phyloP scores from a whole-genome alignment of 2,113 vertebrate species.

The Cisticola juncidis region DNA sequence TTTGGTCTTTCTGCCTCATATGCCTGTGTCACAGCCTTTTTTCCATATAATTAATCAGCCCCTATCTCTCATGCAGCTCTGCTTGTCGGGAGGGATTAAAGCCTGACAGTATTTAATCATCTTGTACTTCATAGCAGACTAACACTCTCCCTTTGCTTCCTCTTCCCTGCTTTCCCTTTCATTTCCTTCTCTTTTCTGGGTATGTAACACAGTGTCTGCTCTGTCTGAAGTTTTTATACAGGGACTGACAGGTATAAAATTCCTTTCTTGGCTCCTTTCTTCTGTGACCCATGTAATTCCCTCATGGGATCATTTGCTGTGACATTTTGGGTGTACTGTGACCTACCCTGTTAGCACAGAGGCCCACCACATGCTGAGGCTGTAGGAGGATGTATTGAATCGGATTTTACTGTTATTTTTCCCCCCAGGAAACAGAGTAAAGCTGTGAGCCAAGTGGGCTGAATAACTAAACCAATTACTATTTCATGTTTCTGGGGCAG shows the following conservation, averaged over 20 bases:
- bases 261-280: conserved; percentile 23
- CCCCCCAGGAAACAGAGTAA: not conserved
- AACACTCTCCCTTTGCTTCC: conserved; percentile 37
- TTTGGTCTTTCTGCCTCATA: conserved; percentile 31
- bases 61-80: conserved; percentile 33
- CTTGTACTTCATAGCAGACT: conserved; percentile 36
- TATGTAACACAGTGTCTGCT: not conserved
- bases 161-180: conserved; percentile 7
- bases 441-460: not conserved
- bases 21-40: conserved; percentile 42
- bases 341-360: conserved; percentile 43
- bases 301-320: conserved; percentile 46
- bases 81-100: conserved; percentile 56
- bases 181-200: conserved; percentile 17
- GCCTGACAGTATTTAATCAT: conserved; percentile 61
- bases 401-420: not conserved
- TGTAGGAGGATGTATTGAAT: not conserved
- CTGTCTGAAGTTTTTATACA: conserved; percentile 15
- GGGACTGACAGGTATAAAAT: conserved; percentile 23
- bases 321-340: conserved; percentile 31
- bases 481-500: not conserved
- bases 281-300: conserved; percentile 31
- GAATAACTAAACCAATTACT: not conserved
- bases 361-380: not conserved
- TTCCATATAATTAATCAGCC: conserved; percentile 51